Evolutionary conservation across 2,113 vertebrate species (phyloP), one percentile per base, ranked within the genome.

Genomic region (Ochotona princeps): DNA sequence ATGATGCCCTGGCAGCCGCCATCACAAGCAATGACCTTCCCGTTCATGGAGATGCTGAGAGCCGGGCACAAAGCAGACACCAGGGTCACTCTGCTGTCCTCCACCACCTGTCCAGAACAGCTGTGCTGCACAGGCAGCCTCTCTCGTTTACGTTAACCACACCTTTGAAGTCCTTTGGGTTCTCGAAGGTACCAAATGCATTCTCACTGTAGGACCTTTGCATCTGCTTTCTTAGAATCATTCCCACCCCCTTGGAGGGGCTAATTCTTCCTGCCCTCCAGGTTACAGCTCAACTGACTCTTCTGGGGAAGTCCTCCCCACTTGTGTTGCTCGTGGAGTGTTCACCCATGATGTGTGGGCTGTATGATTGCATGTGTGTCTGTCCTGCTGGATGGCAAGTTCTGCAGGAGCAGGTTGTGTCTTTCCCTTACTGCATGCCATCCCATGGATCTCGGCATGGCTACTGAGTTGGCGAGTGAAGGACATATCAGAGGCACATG

Each of bases 1-100:
- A 98, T 60, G 7, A 97, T 90, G 11, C 87, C 95, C 66, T 93
- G 85, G 60, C 96, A 97, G 91, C 95, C 61, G 0, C 67, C 9
- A 0, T 25, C 1, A 57, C 96, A 97, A 20, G 80, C 90, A 30
- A 96, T 49, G 1, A 86, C 49, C 1, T 1, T 28, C 25, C 72
- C n/a, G 0, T 87, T 60, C 61, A 91, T 75, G 90, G 89, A 67
- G 78, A 93, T 87, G 51, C 96, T 96, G 83, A 51, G 35, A 65
- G 47, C 32, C 9, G 3, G 75, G 25, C 10, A 30, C 32, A 65
- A 32, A 84, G 54, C 12, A 7, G 66, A 21, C 32, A 1, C 7
- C 13, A 15, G 66, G 38, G 3, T 76, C 44, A 65, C 63, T 10
- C 0, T 2, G 2, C 35, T 51, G 2, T 49, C 8, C 47, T 12